These are phyloP conservation scores for Trichogramma evanescens DNA, from an alignment of 2,888 invertebrate genomes.

Conservation along the genomic window DNA sequence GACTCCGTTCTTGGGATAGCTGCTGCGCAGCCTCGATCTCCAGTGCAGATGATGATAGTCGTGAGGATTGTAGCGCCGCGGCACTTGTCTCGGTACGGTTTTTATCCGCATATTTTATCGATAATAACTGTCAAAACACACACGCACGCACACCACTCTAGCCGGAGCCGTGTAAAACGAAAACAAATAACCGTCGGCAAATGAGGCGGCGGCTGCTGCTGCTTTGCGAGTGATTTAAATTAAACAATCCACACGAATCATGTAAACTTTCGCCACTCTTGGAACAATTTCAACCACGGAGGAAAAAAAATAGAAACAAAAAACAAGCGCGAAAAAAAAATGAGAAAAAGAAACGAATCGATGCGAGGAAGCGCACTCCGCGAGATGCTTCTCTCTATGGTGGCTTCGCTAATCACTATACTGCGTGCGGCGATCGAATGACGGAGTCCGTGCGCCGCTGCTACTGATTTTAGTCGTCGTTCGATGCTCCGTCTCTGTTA, in stretches of 20 bases:
- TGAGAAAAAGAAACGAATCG: not conserved
- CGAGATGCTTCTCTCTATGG: not conserved
- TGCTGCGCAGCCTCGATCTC: conserved; percentile 8
- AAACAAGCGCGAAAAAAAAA: not conserved
- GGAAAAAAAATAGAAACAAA: not conserved
- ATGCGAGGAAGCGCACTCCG: not conserved
- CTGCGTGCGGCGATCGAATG: conserved; percentile 16
- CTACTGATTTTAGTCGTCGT: not conserved
- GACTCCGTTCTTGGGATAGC: not conserved
- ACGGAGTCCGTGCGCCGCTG: not conserved
- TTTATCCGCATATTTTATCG: conserved; percentile 37
- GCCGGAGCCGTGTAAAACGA: too few relatives aligned
- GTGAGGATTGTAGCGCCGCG: conserved; percentile 14
- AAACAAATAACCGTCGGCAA: too few relatives aligned
- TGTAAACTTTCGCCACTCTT: not conserved
- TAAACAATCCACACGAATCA: not conserved
- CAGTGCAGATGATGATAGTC: not conserved
- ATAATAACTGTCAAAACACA: conserved; percentile 6
- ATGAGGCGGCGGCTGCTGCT: too few relatives aligned
- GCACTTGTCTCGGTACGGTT: conserved; percentile 32
- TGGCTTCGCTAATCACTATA: conserved; percentile 2
- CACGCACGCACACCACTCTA: not conserved
- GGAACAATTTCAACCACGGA: too few relatives aligned
- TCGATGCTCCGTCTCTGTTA: not conserved
- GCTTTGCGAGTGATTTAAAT: too few relatives aligned